These are phyloP conservation scores for Monoplex corrugatus DNA, from an alignment of 2,888 invertebrate species.

Conservation along the genomic window DNA sequence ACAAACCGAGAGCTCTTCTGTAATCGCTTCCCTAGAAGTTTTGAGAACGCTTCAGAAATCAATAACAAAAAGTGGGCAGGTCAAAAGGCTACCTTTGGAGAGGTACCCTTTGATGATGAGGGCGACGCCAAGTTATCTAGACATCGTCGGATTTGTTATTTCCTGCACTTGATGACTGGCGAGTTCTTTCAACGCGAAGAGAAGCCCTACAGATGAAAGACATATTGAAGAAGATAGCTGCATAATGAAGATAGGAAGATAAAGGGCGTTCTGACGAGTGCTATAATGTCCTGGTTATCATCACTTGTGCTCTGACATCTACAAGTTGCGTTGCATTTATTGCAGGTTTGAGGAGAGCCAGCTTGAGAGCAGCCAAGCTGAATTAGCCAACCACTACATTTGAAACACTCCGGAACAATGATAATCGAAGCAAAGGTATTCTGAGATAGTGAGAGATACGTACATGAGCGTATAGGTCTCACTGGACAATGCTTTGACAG, in stretches of 20 bases:
- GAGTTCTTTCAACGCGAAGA: neutral
- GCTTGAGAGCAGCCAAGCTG: too few species aligned
- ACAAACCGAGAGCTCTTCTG: neutral
- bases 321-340: neutral
- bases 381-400: too few species aligned
- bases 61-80: neutral
- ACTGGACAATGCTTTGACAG: too few species aligned
- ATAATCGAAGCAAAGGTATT: too few species aligned
- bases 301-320: neutral
- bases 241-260: constrained; percentile 9
- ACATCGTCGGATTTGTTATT: constrained; percentile 32
- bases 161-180: constrained; percentile 28
- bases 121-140: too few species aligned
- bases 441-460: too few species aligned
- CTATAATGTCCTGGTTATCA: too few species aligned
- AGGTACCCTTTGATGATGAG: neutral
- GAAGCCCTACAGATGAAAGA: constrained; percentile 21
- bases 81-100: neutral
- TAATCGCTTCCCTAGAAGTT: neutral
- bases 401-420: too few species aligned
- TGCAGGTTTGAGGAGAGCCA: neutral
- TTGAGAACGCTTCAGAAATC: neutral
- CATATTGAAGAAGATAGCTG: constrained; percentile 33
- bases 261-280: constrained; percentile 26
- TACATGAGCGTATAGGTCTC: too few species aligned